These are phyloP conservation scores for Zeus faber DNA, from an alignment of 2,113 vertebrate genomes.

Conservation along the genomic window DNA sequence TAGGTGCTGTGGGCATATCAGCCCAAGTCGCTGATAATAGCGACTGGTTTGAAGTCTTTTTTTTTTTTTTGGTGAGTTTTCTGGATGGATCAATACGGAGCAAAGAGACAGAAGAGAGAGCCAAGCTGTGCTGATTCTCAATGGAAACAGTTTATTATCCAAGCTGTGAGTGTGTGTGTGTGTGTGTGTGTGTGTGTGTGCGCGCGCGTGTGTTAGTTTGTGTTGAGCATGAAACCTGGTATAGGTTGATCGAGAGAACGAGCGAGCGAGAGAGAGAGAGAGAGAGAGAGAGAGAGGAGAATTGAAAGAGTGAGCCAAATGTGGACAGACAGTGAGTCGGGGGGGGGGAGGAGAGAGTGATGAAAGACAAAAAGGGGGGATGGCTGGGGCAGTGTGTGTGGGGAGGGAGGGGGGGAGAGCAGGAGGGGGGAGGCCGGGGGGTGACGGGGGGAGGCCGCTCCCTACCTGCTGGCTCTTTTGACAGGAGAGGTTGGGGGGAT, in stretches of 20 bases:
- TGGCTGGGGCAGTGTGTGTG: neutral
- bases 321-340: neutral
- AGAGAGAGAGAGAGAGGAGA: too few relatives aligned
- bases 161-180: conserved; percentile 16
- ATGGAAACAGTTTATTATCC: conserved; percentile 40
- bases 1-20: conserved; percentile 34
- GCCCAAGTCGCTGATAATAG: conserved; percentile 52
- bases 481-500: conserved; percentile 87
- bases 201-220: neutral
- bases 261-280: too few relatives aligned
- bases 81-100: conserved; percentile 52
- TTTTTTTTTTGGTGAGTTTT: too few relatives aligned
- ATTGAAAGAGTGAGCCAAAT: neutral
- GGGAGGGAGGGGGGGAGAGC: neutral
- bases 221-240: too few relatives aligned
- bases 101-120: conserved; percentile 31
- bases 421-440: neutral
- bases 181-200: neutral
- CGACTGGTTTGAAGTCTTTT: conserved; percentile 25
- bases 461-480: conserved; percentile 70
- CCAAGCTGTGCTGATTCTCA: conserved; percentile 29
- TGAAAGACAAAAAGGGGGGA: neutral
- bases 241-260: too few relatives aligned
- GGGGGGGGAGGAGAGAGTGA: neutral
- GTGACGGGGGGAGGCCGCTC: neutral